A percentile compares a stretch with the other conserved stretches of the same genome.
Evolutionary conservation across 2,888 invertebrate species (phyloP).

Genomic region (Macrosoma leucophasiata): DNA sequence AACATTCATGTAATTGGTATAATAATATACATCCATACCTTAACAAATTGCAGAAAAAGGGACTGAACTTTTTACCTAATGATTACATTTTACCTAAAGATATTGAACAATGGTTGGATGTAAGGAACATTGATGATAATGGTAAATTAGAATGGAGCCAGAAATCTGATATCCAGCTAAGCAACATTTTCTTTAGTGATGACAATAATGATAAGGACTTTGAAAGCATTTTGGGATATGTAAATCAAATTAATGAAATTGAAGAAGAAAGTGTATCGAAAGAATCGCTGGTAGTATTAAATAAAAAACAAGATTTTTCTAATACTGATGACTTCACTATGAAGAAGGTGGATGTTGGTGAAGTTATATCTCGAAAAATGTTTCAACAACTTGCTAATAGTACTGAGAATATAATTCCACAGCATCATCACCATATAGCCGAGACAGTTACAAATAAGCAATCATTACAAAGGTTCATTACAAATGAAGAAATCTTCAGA

Average conservation of each 20-base stretch:
- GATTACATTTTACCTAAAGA: constrained; percentile 59
- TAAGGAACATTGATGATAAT: constrained; percentile 59
- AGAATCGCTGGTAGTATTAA: constrained; percentile 5
- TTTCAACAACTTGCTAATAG: constrained; percentile 27
- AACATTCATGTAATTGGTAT: constrained; percentile 71
- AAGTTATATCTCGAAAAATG: constrained; percentile 39
- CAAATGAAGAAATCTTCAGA: constrained; percentile 50
- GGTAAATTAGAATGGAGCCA: constrained; percentile 54
- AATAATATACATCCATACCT: constrained; percentile 51
- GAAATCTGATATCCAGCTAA: constrained; percentile 36
- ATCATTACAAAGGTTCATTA: constrained; percentile 45
- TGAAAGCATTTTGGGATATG: constrained; percentile 52
- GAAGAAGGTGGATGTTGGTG: constrained; percentile 36
- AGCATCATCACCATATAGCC: not conserved
- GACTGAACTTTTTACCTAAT: constrained; percentile 63
- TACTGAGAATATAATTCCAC: constrained; percentile 17
- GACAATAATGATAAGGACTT: constrained; percentile 37
- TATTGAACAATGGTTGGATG: constrained; percentile 63
- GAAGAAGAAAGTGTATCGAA: constrained; percentile 19
- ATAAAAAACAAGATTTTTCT: constrained; percentile 3
- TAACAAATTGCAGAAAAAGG: constrained; percentile 52
- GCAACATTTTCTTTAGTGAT: constrained; percentile 34
- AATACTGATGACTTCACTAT: constrained; percentile 12
- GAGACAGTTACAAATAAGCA: constrained; percentile 36
- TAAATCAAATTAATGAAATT: constrained; percentile 42